These are phyloP conservation scores for Terrapene triunguis DNA, from an alignment of 2,113 vertebrate genomes.

Conservation along the genomic window DNA sequence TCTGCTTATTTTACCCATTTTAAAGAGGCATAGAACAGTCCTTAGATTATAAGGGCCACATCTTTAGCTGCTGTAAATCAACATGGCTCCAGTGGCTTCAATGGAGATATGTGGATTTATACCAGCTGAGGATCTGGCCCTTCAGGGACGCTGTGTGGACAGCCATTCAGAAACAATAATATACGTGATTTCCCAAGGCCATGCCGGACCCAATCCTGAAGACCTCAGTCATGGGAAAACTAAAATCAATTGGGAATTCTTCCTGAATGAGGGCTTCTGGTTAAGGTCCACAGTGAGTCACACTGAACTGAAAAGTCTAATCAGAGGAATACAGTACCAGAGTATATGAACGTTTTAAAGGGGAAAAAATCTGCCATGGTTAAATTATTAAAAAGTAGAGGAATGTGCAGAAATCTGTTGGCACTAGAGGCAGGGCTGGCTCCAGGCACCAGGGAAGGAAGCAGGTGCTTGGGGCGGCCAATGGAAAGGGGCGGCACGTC, in stretches of 20 bases:
- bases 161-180: background rate
- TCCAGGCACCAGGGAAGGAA: too few species aligned
- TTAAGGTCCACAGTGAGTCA: accelerated
- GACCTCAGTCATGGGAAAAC: background rate
- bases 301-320: background rate
- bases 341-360: background rate
- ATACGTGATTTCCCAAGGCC: background rate
- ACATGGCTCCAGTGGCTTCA: background rate
- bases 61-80: background rate
- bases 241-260: background rate
- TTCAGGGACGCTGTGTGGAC: background rate
- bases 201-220: background rate
- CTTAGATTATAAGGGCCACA: background rate
- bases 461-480: too few species aligned
- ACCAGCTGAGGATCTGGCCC: background rate
- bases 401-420: background rate
- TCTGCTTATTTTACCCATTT: background rate
- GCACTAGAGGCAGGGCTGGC: too few species aligned
- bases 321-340: background rate
- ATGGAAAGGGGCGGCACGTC: too few species aligned
- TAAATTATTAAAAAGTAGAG: background rate
- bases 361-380: background rate
- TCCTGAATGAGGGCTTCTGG: background rate
- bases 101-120: background rate
- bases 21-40: background rate